Conservation (phyloP, 1,140 invertebrate species). For the Sminthurides bifidus region DNA sequence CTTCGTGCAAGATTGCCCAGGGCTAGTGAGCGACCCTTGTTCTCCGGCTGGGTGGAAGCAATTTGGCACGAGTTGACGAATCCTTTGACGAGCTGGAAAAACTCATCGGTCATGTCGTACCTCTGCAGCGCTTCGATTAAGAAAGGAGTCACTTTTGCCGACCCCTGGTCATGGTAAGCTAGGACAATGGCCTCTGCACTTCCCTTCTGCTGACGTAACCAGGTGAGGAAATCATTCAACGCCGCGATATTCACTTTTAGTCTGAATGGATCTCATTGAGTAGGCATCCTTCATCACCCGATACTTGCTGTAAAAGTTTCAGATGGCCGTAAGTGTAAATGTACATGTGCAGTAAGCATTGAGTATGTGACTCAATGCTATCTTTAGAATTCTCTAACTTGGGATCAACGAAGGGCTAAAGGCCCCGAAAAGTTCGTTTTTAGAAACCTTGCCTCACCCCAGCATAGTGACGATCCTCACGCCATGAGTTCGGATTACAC, state of each 20-base stretch:
- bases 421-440: background rate
- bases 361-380: background rate
- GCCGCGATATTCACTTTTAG: constrained; percentile 71
- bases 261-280: constrained; percentile 64
- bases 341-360: background rate
- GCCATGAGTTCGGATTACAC: constrained; percentile 57
- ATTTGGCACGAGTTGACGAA: constrained; percentile 62
- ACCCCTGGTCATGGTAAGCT: constrained; percentile 59
- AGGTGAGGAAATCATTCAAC: constrained; percentile 59
- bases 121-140: constrained; percentile 58
- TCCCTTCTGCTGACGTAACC: constrained; percentile 50
- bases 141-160: constrained; percentile 56
- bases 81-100: constrained; percentile 57
- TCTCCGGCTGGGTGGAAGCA: constrained; percentile 52
- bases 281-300: constrained; percentile 64
- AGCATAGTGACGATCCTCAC: constrained; percentile 63
- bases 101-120: constrained; percentile 61
- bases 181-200: constrained; percentile 55
- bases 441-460: constrained; percentile 35
- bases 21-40: constrained; percentile 51
- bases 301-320: constrained; percentile 37
- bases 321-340: background rate
- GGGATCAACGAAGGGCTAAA: background rate
- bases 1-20: constrained; percentile 48
- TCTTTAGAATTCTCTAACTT: background rate